These are phyloP conservation scores for Nothoprocta pentlandii DNA, from an alignment of 2,113 vertebrate genomes.

Conservation along the genomic window DNA sequence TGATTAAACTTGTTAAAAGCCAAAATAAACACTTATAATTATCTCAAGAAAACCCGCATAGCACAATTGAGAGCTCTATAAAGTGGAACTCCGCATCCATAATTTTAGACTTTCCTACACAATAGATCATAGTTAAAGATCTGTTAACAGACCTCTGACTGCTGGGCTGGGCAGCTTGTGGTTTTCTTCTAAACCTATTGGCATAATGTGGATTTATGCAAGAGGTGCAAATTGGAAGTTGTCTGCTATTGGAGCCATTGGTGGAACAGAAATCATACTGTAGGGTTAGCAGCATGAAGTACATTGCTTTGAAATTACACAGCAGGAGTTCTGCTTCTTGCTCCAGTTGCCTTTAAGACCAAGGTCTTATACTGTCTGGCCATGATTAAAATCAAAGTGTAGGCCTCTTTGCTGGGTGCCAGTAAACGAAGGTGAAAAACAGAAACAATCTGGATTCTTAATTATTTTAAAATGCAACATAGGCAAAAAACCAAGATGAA, in stretches of 20 bases:
- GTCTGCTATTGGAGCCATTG: constrained; percentile 72
- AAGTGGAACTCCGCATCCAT: constrained; percentile 73
- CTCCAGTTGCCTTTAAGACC: constrained; percentile 68
- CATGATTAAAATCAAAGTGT: constrained; percentile 84
- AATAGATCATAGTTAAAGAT: constrained; percentile 83
- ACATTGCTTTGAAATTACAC: constrained; percentile 86
- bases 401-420: constrained; percentile 80
- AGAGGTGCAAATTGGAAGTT: constrained; percentile 85
- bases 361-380: constrained; percentile 78
- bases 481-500: constrained; percentile 79
- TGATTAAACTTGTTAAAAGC: constrained; percentile 87
- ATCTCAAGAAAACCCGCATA: constrained; percentile 75
- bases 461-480: constrained; percentile 79
- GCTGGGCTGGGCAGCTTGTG: constrained; percentile 76
- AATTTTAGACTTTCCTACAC: constrained; percentile 73
- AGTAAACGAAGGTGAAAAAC: constrained; percentile 82
- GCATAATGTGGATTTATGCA: constrained; percentile 83
- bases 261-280: constrained; percentile 81
- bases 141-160: constrained; percentile 85
- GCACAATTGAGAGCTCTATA: constrained; percentile 71
- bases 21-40: constrained; percentile 88
- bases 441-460: constrained; percentile 83
- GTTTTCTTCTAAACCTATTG: constrained; percentile 79
- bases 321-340: constrained; percentile 74
- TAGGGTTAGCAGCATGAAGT: constrained; percentile 82